Evolutionary conservation across 2,797 vertebrate genomes (phyloP), one percentile per base, ranked within the genome.

Genomic region (Neosilurus mollespiculum): DNA sequence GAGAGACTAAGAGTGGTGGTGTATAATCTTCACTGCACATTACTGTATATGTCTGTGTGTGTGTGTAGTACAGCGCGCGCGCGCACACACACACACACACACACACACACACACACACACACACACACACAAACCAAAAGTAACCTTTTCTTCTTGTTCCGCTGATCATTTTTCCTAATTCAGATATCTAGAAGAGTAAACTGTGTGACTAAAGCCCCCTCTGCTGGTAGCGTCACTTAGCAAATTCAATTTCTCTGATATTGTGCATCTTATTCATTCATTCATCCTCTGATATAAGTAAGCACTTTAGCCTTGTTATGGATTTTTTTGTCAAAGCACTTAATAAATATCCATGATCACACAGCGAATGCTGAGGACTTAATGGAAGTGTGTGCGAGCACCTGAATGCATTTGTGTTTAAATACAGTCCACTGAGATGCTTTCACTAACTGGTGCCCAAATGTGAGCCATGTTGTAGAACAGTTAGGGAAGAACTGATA

Each of bases 221-320:
- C 88, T 88, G 58, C 15, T 87, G 88, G 78, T 56, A 2, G 34
- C 67, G 37, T 16, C 24, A 62, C 54, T 20, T 22, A 30, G 11
- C 54, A 83, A 53, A 43, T 1, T 11, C 26, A 11, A 0, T 16
- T 34, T 54, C 9, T 51, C 10, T 16, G 51, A 9, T 49, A 14
- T 51, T 59, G 11, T 62, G 12, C 24, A 62, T 49, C 22, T n/a
- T 9, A 9, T 53, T 65, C 0, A 51, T 62, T 61, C 22, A 24
- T 62, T n/a, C 11, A n/a, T 75, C n/a, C 69, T 54, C 18, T 10
- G 26, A 76, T 59, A 3, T 8, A 22, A 73, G 24, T 30, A 54
- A 54, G 54, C 51, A 30, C 24, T 54, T 73, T 16, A 26, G 24
- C 0, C 3, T 22, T 49, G 4, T 51, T 5, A 49, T 12, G 58